These are phyloP conservation scores for Hylaeus anthracinus DNA, from an alignment of 1,140 invertebrate species.

Conservation along the genomic window DNA sequence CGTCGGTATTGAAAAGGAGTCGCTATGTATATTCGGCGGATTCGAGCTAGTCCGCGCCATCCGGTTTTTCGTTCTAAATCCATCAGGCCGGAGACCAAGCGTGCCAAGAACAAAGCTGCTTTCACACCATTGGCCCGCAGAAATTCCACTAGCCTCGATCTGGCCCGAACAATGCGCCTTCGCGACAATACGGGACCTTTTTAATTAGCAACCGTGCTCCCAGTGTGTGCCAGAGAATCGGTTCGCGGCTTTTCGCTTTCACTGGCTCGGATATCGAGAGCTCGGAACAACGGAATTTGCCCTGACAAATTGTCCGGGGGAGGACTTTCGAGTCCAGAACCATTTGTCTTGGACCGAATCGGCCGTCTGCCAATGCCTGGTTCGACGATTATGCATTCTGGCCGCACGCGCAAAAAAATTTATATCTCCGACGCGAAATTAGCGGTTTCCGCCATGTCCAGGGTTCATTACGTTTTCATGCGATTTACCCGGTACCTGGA, in stretches of 20 bases:
- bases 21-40: not conserved
- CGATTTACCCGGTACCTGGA: no score
- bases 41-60: not conserved
- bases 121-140: conserved; percentile 12
- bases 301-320: conserved; percentile 56
- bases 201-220: conserved; percentile 53
- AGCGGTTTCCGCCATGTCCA: not conserved
- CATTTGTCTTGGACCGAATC: conserved; percentile 52
- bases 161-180: conserved; percentile 49
- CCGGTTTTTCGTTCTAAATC: conserved; percentile 25
- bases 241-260: conserved; percentile 44
- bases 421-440: not conserved
- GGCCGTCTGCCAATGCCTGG: not conserved
- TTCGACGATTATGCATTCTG: conserved; percentile 24
- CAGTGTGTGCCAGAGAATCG: conserved; percentile 16
- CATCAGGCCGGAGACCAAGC: not conserved
- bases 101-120: conserved; percentile 35
- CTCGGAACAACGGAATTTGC: conserved; percentile 42
- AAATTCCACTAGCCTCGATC: conserved; percentile 44
- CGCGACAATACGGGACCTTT: conserved; percentile 54
- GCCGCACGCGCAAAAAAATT: conserved; percentile 18
- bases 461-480: no score
- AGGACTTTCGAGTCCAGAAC: conserved; percentile 25
- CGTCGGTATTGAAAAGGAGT: conserved; percentile 1
- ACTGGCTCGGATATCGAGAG: conserved; percentile 35